phyloP scores from a whole-genome alignment of 1,140 invertebrate genomes.

The Drusus annulatus region DNA sequence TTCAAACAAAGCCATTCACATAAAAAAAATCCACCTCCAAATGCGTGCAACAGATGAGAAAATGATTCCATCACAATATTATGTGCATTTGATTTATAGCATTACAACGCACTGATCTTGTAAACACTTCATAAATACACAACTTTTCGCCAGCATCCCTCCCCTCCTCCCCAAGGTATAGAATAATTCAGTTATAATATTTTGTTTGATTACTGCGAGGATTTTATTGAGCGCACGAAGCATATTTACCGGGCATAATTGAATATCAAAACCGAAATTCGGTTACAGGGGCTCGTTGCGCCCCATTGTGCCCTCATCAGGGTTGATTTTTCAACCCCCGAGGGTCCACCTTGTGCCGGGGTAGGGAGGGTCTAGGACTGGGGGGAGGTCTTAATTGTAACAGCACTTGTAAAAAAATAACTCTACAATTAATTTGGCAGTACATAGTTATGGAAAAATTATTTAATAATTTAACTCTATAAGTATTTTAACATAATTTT shows the following conservation, averaged over 20 bases:
- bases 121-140: not conserved
- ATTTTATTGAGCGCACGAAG: slow-evolving; percentile 56
- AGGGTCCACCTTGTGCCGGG: slow-evolving; percentile 23
- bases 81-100: not conserved
- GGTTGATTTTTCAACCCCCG: slow-evolving; percentile 57
- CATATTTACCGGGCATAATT: slow-evolving; percentile 58
- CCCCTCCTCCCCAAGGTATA: slow-evolving; percentile 34
- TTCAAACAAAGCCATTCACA: too few relatives aligned
- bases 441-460: too few relatives aligned
- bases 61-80: not conserved
- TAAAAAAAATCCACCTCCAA: not conserved
- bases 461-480: too few relatives aligned
- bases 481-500: too few relatives aligned
- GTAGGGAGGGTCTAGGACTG: not conserved
- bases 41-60: not conserved
- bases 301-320: slow-evolving; percentile 58
- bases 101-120: not conserved
- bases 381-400: slow-evolving; percentile 24
- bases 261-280: slow-evolving; percentile 60
- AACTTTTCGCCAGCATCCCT: not conserved
- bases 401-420: slow-evolving; percentile 14
- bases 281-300: slow-evolving; percentile 57
- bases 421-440: too few relatives aligned
- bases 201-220: slow-evolving; percentile 55
- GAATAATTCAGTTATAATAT: slow-evolving; percentile 53